Conservation (phyloP, 2,888 invertebrate species). For the Polymixis flavicincta region DNA sequence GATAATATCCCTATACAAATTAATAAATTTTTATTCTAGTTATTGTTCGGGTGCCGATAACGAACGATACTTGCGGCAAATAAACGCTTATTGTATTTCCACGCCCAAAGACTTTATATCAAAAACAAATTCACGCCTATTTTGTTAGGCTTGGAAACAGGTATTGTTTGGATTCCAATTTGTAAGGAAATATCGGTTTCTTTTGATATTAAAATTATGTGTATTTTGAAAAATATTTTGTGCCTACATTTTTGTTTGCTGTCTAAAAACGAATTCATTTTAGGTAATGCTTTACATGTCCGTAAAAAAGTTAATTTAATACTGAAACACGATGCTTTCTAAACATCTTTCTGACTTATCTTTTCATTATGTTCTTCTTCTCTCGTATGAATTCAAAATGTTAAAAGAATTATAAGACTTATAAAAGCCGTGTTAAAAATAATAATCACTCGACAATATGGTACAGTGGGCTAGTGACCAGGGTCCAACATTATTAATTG, state of each 20-base stretch:
- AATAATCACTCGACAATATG: background rate
- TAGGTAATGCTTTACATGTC: no score
- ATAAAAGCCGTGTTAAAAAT: background rate
- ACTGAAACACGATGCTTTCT: background rate
- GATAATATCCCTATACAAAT: constrained; percentile 11
- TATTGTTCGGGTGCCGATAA: constrained; percentile 33
- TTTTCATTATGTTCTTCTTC: background rate
- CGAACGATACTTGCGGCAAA: constrained; percentile 53
- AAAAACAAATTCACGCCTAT: constrained; percentile 39
- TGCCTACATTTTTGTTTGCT: background rate
- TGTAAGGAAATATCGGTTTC: constrained; percentile 10
- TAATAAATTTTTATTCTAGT: constrained; percentile 27
- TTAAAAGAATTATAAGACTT: no score
- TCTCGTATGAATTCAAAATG: no score
- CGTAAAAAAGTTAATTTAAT: background rate
- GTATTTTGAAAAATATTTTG: constrained; percentile 9
- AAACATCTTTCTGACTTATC: background rate
- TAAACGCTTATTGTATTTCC: constrained; percentile 41
- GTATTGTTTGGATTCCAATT: constrained; percentile 39
- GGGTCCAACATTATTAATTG: background rate
- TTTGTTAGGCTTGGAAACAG: constrained; percentile 15
- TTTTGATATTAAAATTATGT: constrained; percentile 7
- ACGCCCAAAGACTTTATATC: constrained; percentile 14
- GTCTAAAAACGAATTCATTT: background rate
- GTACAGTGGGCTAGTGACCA: no score